Conservation (phyloP, 2,888 invertebrate genomes). For the Psylliodes chrysocephalus region DNA sequence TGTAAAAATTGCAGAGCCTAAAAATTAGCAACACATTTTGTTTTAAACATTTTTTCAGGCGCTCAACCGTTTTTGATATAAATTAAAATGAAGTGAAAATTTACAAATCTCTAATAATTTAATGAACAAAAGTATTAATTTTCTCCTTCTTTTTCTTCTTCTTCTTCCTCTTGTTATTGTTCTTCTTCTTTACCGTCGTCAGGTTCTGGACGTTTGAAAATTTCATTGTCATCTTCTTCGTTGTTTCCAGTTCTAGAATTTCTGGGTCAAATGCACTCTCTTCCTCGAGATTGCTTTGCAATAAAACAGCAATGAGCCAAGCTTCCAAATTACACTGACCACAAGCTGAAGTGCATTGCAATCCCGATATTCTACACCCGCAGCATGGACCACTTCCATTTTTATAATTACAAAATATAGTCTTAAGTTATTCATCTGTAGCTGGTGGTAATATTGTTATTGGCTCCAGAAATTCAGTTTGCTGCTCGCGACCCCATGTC, state of each 20-base stretch:
- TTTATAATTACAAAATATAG: conserved; percentile 51
- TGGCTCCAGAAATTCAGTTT: conserved; percentile 54
- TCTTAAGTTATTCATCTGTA: conserved; percentile 48
- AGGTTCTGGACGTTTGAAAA: background rate
- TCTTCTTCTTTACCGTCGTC: background rate
- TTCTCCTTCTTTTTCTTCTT: too few relatives aligned
- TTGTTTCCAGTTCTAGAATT: background rate
- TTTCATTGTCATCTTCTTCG: conserved; percentile 1
- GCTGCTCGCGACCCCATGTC: too few relatives aligned
- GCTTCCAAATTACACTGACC: conserved; percentile 12
- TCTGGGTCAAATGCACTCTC: too few relatives aligned
- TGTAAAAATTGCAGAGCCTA: too few relatives aligned
- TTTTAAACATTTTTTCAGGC: too few relatives aligned
- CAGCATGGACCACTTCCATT: conserved; percentile 49
- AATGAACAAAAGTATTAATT: too few relatives aligned
- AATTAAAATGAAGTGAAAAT: too few relatives aligned
- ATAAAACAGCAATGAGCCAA: conserved; percentile 8
- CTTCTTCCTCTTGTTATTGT: too few relatives aligned
- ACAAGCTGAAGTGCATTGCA: conserved; percentile 11
- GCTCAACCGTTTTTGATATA: too few relatives aligned
- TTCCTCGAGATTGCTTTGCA: background rate
- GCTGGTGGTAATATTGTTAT: conserved; percentile 52
- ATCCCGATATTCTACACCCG: conserved; percentile 2
- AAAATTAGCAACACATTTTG: too few relatives aligned
- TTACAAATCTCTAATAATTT: too few relatives aligned